Base-by-base conservation (phyloP, 2,797 vertebrate genomes). In the Gadopsis bispinosus region DNA sequence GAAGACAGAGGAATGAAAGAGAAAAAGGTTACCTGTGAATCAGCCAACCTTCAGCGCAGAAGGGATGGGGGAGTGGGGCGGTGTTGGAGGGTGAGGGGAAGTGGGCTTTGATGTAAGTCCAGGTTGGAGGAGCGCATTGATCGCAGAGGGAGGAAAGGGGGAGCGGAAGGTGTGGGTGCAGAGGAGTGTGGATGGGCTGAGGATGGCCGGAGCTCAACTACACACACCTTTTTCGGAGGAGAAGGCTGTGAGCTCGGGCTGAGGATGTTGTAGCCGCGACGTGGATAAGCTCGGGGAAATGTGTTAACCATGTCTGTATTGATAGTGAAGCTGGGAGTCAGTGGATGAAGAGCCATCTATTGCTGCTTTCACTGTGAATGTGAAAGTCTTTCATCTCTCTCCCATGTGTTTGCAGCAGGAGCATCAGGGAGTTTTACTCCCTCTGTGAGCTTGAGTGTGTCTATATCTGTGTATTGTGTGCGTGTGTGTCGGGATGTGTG, bases 21-120 rank as follows among this genome's bases (percentile, higher is more conserved):
- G 87, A 91, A 92, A 95, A 95, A 93, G 92, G 93, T 95, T 95
- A 95, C 93, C 94, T 94, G 93, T 94, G 91, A 90, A 93, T 94
- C 87, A 85, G 87, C 80, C 92, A 91, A 90, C 88, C 87, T 94
- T 91, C 91, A 84, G 89, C 39, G 5, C 81, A 70, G 83, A 85
- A 81, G 78, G 5, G 39, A 69, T 41, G 59, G 61, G 75, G 81
- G 72, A 64, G 58, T 6, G 63, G 65, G 12, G 70, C 59, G 68
- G 69, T 62, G 75, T 82, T 59, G 59, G 64, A 56, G 75, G 72
- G 43, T 31, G 62, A 54, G 63, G 76, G 82, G 71, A 77, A 73
- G 75, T 71, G 74, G 75, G 66, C 93, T 94, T 95, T 95, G 94
- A 95, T 91, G 91, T 92, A 77, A 89, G 89, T 92, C 93, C 91